Conservation (phyloP, 2,797 vertebrate species). For the Propithecus perrieri region DNA sequence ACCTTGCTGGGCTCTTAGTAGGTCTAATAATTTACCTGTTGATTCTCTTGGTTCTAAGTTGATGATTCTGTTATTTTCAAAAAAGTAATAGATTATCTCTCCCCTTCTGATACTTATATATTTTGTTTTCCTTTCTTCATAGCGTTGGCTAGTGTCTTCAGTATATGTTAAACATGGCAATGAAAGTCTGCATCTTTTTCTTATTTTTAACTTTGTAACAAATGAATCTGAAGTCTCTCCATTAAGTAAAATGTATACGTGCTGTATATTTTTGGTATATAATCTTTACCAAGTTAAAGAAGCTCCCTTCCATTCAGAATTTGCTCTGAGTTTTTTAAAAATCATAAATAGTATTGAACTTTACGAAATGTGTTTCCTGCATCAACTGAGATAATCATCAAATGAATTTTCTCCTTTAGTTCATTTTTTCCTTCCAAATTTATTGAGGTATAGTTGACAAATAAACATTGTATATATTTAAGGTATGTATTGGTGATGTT, state of each 20-base stretch:
- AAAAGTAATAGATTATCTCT: neutral
- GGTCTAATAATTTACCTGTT: neutral
- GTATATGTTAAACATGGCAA: neutral
- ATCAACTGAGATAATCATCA: neutral
- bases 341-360: neutral
- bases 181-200: neutral
- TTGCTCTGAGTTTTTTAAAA: neutral
- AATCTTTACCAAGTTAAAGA: neutral
- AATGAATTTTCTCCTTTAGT: neutral
- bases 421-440: neutral
- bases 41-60: neutral
- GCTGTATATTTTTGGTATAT: neutral
- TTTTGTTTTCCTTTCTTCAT: neutral
- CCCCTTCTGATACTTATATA: neutral
- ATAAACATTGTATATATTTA: neutral
- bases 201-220: neutral
- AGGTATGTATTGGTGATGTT: neutral
- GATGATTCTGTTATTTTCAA: neutral
- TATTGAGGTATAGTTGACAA: neutral
- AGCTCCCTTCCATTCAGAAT: neutral
- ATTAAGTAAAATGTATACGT: neutral
- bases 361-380: neutral
- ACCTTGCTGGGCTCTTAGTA: neutral
- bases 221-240: neutral
- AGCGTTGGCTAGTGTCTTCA: neutral